Evolutionary conservation across 2,888 invertebrate species (phyloP).

Genomic region (Pollenia griseotomentosa): DNA sequence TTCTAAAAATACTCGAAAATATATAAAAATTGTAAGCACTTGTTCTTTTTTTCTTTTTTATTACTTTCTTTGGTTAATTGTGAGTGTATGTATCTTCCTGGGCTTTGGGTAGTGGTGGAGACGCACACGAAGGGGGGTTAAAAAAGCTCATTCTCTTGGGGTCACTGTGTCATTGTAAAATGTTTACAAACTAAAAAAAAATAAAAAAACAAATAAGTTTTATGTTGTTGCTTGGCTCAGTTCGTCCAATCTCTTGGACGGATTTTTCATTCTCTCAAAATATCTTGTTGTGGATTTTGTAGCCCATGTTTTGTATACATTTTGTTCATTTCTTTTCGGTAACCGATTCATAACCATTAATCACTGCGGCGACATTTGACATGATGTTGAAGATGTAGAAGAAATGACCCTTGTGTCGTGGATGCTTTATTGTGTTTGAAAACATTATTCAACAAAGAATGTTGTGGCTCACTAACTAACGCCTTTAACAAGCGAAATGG

Average conservation of each 20-base stretch:
- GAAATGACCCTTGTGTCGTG: conserved; percentile 65
- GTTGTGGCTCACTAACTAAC: conserved; percentile 23
- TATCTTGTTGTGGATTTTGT: conserved; percentile 17
- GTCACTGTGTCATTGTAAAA: conserved; percentile 68
- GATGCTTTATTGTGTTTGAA: conserved; percentile 27
- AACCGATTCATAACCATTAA: conserved; percentile 71
- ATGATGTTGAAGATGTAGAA: conserved; percentile 59
- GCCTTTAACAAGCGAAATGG: conserved; percentile 26
- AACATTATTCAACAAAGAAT: conserved; percentile 23
- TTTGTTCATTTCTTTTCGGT: conserved; percentile 19
- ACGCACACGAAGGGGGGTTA: conserved; percentile 1
- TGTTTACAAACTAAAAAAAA: conserved; percentile 25
- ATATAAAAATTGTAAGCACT: conserved; percentile 49
- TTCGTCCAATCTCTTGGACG: conserved; percentile 3
- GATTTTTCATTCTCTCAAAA: neutral
- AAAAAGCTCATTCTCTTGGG: conserved; percentile 53
- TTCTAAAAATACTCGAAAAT: conserved; percentile 33
- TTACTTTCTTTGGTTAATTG: conserved; percentile 40
- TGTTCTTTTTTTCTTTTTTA: conserved; percentile 11
- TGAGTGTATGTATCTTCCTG: conserved; percentile 1
- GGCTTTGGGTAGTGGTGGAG: neutral
- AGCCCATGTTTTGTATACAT: conserved; percentile 1
- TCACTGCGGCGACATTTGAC: conserved; percentile 73
- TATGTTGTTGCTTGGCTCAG: conserved; percentile 34
- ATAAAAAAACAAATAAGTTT: conserved; percentile 3